Conservation (phyloP, 2,888 invertebrate genomes). For the Tolmerus cingulatus region DNA sequence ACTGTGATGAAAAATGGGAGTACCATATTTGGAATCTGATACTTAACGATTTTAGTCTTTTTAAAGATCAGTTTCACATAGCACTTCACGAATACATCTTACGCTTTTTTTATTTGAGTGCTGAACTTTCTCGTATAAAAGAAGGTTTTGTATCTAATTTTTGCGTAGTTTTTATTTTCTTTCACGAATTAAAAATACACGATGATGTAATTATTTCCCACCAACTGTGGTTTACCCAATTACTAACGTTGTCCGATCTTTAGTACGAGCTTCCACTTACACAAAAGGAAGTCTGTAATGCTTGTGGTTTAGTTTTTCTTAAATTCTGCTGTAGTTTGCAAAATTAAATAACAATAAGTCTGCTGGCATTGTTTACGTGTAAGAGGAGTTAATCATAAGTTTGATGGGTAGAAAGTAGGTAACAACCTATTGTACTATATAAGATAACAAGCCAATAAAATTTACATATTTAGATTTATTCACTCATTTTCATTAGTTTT, state of each 20-base stretch:
- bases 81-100: neutral
- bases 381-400: neutral
- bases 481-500: neutral
- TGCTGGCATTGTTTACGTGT: neutral
- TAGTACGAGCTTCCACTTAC: neutral
- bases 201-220: neutral
- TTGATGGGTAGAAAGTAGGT: neutral
- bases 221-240: neutral
- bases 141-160: neutral
- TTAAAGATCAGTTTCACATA: neutral
- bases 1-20: neutral
- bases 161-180: neutral
- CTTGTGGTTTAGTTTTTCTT: no score
- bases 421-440: neutral
- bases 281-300: no score
- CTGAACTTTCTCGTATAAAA: neutral
- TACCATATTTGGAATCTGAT: neutral
- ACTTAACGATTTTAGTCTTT: neutral
- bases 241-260: neutral
- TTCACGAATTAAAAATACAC: neutral
- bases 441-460: neutral
- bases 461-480: neutral
- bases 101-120: neutral
- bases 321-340: neutral
- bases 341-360: neutral